A percentile compares a stretch with the other conserved stretches of the same genome.
phyloP scores from a whole-genome alignment of 2,113 vertebrate species.

The Pseudolaguvia tuberculata region DNA sequence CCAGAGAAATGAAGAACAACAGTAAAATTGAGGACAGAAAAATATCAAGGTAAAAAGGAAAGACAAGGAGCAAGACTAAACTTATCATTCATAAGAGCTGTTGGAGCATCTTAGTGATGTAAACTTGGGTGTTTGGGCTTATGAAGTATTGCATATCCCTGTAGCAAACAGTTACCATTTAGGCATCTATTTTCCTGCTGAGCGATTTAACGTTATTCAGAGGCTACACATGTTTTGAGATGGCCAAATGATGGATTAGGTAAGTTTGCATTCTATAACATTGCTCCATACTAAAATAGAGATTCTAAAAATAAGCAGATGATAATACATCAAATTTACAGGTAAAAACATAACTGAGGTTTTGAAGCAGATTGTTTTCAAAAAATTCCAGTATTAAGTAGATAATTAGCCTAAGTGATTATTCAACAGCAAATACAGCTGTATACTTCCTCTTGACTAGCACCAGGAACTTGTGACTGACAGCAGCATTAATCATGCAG shows the following conservation, averaged over 20 bases:
- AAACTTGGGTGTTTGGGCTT: neutral
- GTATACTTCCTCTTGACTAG: constrained; percentile 26
- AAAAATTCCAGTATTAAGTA: constrained; percentile 53
- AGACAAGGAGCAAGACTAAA: neutral
- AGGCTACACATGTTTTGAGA: constrained; percentile 3
- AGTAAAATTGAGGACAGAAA: constrained; percentile 19
- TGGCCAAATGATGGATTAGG: constrained; percentile 39
- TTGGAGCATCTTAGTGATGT: neutral
- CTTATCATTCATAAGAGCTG: neutral
- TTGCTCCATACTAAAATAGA: constrained; percentile 43
- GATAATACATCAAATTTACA: constrained; percentile 37
- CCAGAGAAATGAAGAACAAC: constrained; percentile 41
- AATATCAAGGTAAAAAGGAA: constrained; percentile 1
- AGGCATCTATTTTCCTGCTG: neutral
- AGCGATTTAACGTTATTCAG: neutral
- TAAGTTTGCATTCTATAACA: constrained; percentile 21
- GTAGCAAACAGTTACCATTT: neutral
- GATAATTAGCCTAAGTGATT: constrained; percentile 51
- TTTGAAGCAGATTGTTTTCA: constrained; percentile 45
- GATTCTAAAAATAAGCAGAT: neutral
- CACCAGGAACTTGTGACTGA: constrained; percentile 14
- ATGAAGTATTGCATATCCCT: no score
- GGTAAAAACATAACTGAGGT: constrained; percentile 44
- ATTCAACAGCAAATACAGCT: constrained; percentile 42
- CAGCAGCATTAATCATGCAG: constrained; percentile 38